Evolutionary conservation across 2,888 invertebrate genomes (phyloP).

Genomic region (Stramonita haemastoma): DNA sequence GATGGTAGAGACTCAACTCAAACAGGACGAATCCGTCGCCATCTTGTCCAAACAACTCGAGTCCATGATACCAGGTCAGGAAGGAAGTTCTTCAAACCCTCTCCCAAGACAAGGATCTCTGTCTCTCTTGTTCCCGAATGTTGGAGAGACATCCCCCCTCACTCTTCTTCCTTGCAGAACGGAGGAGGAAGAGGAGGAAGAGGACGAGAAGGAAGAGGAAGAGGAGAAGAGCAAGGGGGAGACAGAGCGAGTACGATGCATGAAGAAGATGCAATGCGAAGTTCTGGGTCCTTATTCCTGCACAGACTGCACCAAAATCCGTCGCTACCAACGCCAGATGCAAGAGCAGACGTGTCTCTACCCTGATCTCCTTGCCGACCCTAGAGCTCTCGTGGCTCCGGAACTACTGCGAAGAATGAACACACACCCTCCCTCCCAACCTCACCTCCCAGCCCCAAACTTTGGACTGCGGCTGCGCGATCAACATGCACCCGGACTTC

Average conservation of each 20-base stretch:
- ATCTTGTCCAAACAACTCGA: conserved; percentile 34
- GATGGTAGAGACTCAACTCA: conserved; percentile 22
- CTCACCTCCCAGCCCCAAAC: conserved; percentile 49
- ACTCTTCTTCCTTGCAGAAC: not conserved
- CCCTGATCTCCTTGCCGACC: conserved; percentile 57
- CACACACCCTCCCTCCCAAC: conserved; percentile 49
- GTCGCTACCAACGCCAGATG: conserved; percentile 46
- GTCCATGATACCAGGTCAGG: not conserved
- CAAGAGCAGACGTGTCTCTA: conserved; percentile 53
- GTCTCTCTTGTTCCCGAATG: not conserved
- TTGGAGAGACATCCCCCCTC: not conserved
- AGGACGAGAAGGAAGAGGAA: not conserved
- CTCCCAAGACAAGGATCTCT: not conserved
- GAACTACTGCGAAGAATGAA: conserved; percentile 54
- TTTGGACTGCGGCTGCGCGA: conserved; percentile 53
- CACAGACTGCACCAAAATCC: conserved; percentile 57
- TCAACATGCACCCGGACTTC: conserved; percentile 35
- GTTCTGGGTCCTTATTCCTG: conserved; percentile 60
- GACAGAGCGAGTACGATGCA: not conserved
- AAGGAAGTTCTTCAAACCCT: too few relatives aligned
- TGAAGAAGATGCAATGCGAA: conserved; percentile 55
- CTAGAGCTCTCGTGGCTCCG: conserved; percentile 59
- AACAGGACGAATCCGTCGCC: conserved; percentile 27
- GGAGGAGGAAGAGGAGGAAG: not conserved
- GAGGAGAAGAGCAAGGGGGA: not conserved